These are phyloP conservation scores for Malachius bipustulatus DNA, from an alignment of 2,888 invertebrate genomes.

Conservation along the genomic window DNA sequence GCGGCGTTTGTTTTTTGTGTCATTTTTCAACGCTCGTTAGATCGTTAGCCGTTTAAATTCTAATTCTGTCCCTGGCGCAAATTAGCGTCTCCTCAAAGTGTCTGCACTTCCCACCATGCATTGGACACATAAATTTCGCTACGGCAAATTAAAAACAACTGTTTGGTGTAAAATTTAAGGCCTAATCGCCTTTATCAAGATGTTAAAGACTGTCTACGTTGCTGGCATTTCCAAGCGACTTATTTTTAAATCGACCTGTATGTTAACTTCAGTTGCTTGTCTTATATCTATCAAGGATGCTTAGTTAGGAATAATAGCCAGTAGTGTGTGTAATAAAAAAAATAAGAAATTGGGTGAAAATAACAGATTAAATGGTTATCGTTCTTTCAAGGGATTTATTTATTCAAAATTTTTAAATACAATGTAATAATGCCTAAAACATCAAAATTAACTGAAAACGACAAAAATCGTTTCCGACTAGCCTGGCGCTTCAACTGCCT, in stretches of 20 bases:
- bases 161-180: conserved; percentile 33
- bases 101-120: conserved; percentile 34
- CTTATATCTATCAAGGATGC: not conserved
- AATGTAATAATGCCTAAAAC: too few relatives aligned
- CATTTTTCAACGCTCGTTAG: conserved; percentile 35
- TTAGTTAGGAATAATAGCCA: too few relatives aligned
- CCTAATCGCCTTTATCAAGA: conserved; percentile 17
- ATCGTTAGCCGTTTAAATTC: conserved; percentile 40
- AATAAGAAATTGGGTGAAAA: too few relatives aligned
- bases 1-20: conserved; percentile 26
- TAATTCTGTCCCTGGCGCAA: conserved; percentile 37
- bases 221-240: not conserved
- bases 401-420: too few relatives aligned
- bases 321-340: too few relatives aligned
- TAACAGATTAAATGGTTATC: too few relatives aligned
- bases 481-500: too few relatives aligned
- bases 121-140: conserved; percentile 34
- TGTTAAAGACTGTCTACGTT: not conserved
- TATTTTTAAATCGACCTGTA: not conserved
- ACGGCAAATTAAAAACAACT: conserved; percentile 40
- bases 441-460: too few relatives aligned
- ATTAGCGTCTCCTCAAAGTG: conserved; percentile 36
- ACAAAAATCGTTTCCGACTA: too few relatives aligned
- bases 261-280: conserved; percentile 1
- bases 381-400: too few relatives aligned